Base-by-base conservation (phyloP, 2,113 vertebrate species). In the Petrocephalus microphthalmus region DNA sequence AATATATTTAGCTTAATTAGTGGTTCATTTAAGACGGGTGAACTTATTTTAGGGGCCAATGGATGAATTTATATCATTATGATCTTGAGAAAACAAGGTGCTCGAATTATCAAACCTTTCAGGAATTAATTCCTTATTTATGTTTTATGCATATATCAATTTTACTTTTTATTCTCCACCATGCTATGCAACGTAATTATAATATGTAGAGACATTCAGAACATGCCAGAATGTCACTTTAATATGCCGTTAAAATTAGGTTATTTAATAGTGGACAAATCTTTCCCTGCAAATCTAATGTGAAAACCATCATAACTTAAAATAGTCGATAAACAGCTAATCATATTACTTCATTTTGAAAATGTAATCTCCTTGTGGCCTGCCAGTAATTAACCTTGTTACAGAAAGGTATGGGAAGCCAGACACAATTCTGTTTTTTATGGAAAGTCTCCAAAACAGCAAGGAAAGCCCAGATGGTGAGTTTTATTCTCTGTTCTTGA, bases 331-430 rank as follows among this genome's bases (percentile, higher is more conserved):
- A 81, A 91, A 93, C 92, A 94, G 91, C 94, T 94, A 95, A 94
- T 95, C 94, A 92, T 93, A 93, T 92, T 92, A 93, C 94, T 94
- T 94, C 95, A 95, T 95, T 96, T 94, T 94, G 94, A 95, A 94
- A 94, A 95, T 94, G 94, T 95, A 94, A 95, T 95, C 95, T 96
- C 93, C 94, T 94, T 93, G 94, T 94, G 94, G 90, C 93, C 94
- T 88, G 94, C 94, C 94, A 95, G 94, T 95, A 96, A 96, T 96
- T 95, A 96, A 96, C 95, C 95, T 94, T 91, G 88, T 93, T 92
- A 95, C 94, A 95, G 93, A 95, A 94, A 93, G 92, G 93, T 93
- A 95, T 92, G 94, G 94, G 93, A 95, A 92, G 71, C 89, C 90
- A 93, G 93, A 94, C 92, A 93, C 94, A 94, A 94, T 95, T 92